Percentiles rank a stretch among this genome's conserved stretches.
phyloP scores from a whole-genome alignment of 1,140 invertebrate species.

The Tetragonula clypearis region DNA sequence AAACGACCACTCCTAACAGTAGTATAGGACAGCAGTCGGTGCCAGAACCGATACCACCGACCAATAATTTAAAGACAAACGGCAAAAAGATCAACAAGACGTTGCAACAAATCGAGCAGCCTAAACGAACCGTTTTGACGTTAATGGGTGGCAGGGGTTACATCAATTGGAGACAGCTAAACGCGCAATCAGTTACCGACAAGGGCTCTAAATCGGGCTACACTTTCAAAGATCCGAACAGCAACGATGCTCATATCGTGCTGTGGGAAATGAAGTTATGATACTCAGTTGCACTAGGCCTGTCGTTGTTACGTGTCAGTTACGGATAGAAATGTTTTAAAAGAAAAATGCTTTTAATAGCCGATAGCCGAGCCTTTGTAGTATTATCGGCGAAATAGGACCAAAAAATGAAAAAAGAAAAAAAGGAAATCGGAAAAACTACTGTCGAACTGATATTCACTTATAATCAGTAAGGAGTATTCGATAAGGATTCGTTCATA shows the following conservation, averaged over 20 bases:
- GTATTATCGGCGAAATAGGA: conserved; percentile 50
- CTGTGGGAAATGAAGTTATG: conserved; percentile 96
- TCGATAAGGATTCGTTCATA: conserved; percentile 38
- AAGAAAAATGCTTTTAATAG: conserved; percentile 31
- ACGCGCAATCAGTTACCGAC: conserved; percentile 72
- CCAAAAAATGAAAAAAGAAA: conserved; percentile 47
- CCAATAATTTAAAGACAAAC: conserved; percentile 66
- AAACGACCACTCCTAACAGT: conserved; percentile 65
- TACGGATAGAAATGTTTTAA: conserved; percentile 39
- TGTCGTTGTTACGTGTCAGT: conserved; percentile 34
- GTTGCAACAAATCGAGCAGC: conserved; percentile 80
- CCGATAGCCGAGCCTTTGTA: conserved; percentile 10
- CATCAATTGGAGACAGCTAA: conserved; percentile 88
- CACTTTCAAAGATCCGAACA: conserved; percentile 84
- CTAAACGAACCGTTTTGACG: conserved; percentile 90
- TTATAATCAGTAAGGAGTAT: conserved; percentile 33
- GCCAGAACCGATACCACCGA: conserved; percentile 42
- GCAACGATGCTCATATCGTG: conserved; percentile 92
- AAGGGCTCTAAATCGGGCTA: conserved; percentile 75
- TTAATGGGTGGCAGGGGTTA: conserved; percentile 94
- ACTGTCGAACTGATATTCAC: conserved; percentile 43
- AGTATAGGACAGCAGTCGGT: conserved; percentile 51
- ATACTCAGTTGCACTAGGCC: conserved; percentile 71
- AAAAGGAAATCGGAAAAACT: background rate
- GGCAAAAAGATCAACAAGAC: conserved; percentile 72